Evolutionary conservation across 2,797 vertebrate species (phyloP), one percentile per base, ranked within the genome.

Genomic region (Brotula barbata): DNA sequence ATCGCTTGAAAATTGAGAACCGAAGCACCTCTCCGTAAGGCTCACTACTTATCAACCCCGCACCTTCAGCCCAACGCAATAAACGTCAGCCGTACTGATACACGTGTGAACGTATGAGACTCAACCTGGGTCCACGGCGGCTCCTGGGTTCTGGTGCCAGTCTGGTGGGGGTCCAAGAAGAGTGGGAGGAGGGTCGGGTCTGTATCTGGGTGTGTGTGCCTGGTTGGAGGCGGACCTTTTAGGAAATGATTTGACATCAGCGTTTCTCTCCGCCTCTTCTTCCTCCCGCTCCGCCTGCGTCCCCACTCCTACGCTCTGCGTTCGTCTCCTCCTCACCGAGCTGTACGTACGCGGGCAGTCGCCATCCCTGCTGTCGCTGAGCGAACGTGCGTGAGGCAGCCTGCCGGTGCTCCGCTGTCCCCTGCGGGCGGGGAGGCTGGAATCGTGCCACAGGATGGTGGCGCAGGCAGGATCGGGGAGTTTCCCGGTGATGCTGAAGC

Each of bases 271-370:
- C 0, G 68, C 52, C 0, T 79, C 48, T 0, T 60, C 72, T 0
- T 75, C 84, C 3, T 82, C 81, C 0, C 72, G 70, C 9, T 83
- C 76, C 0, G 49, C 84, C 66, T 82, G 81, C 5, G 85, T 86
- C 13, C 85, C 85, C 40, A 87, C 86, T 1, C 87, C 88, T 1
- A 89, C 87, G 0, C 87, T 90, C 43, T 87, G 86, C 0, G 85
- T 84, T 4, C 25, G 25, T 64, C 90, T 67, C 58, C 88, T 78
- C 72, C 86, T 83, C 15, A 61, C 82, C 0, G 85, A 77, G 48
- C 71, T 17, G 17, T 80, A 66, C 40, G 71, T 45, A 25, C 73
- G 71, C 45, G 75, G 68, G 67, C 65, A 83, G 7, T 76, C 53
- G 3, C 72, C 49, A 61, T 88, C 85, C 28, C 73, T 70, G 75